Percentiles rank a stretch among this genome's conserved stretches.
Evolutionary conservation across 2,888 invertebrate species (phyloP).

Genomic region (Andrena flavipes): DNA sequence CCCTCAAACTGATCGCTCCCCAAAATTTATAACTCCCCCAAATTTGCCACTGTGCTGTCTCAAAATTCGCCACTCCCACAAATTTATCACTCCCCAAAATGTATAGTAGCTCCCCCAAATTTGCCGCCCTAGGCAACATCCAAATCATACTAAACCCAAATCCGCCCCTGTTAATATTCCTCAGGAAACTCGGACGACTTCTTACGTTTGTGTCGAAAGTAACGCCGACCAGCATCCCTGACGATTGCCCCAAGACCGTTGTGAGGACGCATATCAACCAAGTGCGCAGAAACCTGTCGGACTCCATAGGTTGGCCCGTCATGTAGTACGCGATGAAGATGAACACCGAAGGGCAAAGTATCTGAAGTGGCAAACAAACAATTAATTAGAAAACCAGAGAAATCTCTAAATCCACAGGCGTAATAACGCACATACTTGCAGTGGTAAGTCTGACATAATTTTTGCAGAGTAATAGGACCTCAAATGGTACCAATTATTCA

Average conservation of each 20-base stretch:
- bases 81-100: too few species aligned
- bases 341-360: slow-evolving; percentile 91
- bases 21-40: too few species aligned
- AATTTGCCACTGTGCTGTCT: too few species aligned
- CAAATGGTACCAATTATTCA: slow-evolving; percentile 92
- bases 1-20: too few species aligned
- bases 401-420: too few species aligned
- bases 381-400: slow-evolving; percentile 5
- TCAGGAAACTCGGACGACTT: not conserved
- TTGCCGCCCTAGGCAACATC: too few species aligned
- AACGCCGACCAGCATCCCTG: slow-evolving; percentile 91
- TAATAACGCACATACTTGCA: slow-evolving; percentile 86
- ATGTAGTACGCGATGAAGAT: slow-evolving; percentile 91
- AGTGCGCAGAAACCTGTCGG: slow-evolving; percentile 87
- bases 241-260: slow-evolving; percentile 91
- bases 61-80: too few species aligned
- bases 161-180: not conserved
- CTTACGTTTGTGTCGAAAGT: slow-evolving; percentile 89
- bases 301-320: slow-evolving; percentile 91
- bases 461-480: slow-evolving; percentile 91
- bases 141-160: not conserved
- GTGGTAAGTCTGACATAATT: slow-evolving; percentile 90
- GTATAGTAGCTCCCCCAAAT: too few species aligned
- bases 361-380: slow-evolving; percentile 82
- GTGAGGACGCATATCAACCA: slow-evolving; percentile 89